Base-by-base conservation (phyloP, 2,797 vertebrate genomes). In the Eulemur coronatus region DNA sequence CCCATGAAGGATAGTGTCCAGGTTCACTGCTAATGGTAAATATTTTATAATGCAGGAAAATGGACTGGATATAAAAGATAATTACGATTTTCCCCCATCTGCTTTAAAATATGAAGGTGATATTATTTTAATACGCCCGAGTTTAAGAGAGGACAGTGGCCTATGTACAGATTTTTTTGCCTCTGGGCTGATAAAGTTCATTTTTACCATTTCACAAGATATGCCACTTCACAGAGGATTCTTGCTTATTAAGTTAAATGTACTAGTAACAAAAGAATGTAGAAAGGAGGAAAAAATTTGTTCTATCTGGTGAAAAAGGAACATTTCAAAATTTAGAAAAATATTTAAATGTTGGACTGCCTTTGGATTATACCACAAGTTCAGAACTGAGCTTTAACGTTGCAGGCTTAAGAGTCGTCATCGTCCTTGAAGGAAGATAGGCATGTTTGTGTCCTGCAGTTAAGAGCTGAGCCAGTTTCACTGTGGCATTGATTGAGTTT, bases 121-220 rank as follows among this genome's bases (percentile, higher is more conserved):
- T 79, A 0, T 86, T 79, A 94, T 85, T 92, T 92, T 17, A 79
- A 85, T 92, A 81, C 59, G 52, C 28, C 35, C 14, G 6, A 30
- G 5, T 88, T 97, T 65, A 63, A 96, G 24, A 84, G 76, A 65
- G 18, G 69, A 70, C 30, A 35, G 22, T 85, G n/a, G 14, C 55
- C 38, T 89, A 24, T 52, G 30, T 70, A 17, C 11, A 69, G 73
- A 79, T 89, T 24, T 48, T 72, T 72, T 81, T 38, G 50, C 33
- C 46, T 93, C 18, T 85, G 59, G 48, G 81, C 82, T 84, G n/a
- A 65, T 89, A 30, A 50, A 88, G 59, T 94, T 96, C 38, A 67
- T 84, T 79, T 89, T 85, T 76, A 88, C 35, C 48, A 20, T 95
- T 89, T 97, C n/a, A 30, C 30, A 93, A 94, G 41, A 94, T 33